These are phyloP conservation scores for Pardalotus punctatus DNA, from an alignment of 2,113 vertebrate species.

Conservation along the genomic window DNA sequence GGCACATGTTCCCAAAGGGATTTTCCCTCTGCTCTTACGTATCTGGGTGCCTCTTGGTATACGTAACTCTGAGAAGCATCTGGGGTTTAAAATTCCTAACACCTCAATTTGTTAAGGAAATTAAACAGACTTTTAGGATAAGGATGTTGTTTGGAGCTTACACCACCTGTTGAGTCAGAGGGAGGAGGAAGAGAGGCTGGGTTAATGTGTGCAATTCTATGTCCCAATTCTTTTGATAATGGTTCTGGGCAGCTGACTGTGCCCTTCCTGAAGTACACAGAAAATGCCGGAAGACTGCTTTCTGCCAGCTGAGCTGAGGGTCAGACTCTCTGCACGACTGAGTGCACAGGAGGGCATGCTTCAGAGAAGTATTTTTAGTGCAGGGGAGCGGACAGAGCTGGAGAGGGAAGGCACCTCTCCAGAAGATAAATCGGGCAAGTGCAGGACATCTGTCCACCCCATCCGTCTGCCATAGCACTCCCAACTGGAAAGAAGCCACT, in stretches of 20 bases:
- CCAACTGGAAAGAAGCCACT: neutral
- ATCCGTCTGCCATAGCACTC: neutral
- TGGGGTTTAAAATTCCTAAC: neutral
- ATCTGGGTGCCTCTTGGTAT: neutral
- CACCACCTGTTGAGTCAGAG: conserved; percentile 47
- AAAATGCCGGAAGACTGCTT: neutral
- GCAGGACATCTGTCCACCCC: neutral
- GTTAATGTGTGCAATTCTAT: neutral
- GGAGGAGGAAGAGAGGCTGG: conserved; percentile 9
- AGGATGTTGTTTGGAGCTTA: conserved; percentile 10
- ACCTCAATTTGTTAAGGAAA: neutral
- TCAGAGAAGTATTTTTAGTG: neutral
- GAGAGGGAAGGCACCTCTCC: neutral
- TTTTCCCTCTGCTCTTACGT: neutral
- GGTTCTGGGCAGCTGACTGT: neutral
- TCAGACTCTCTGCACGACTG: neutral
- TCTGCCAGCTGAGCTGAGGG: neutral
- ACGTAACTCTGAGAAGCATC: neutral
- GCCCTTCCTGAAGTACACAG: conserved; percentile 12
- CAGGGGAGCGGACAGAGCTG: neutral
- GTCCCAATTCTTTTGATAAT: conserved; percentile 47
- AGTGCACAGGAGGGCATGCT: neutral
- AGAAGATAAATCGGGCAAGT: neutral
- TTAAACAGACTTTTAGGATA: neutral
- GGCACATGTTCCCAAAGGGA: neutral